Conservation (phyloP, 1,140 invertebrate genomes). For the Procambarus clarkii region DNA sequence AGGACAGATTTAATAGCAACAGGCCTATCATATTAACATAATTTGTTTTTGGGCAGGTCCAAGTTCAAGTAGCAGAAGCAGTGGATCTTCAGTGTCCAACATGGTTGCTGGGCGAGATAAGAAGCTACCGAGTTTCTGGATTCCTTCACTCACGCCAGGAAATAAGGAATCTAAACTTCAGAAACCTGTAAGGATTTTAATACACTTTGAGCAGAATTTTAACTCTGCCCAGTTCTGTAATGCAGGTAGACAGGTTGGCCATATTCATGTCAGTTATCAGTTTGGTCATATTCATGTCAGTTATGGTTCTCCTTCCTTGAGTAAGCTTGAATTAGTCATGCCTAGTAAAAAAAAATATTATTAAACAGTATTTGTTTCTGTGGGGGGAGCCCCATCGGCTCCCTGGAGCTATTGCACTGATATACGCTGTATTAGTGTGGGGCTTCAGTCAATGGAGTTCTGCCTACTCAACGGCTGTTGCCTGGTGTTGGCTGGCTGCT, state of each 20-base stretch:
- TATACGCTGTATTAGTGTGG: too few species aligned
- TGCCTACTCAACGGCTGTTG: too few species aligned
- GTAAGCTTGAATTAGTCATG: neutral
- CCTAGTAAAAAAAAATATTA: neutral
- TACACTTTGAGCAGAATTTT: neutral
- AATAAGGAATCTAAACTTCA: constrained; percentile 83
- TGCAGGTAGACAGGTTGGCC: neutral
- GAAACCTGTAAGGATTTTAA: constrained; percentile 81
- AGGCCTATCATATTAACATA: too few species aligned
- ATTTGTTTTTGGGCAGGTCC: neutral
- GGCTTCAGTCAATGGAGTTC: too few species aligned
- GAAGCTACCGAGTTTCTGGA: constrained; percentile 96
- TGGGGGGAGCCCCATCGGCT: too few species aligned
- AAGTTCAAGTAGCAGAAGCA: neutral
- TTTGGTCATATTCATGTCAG: too few species aligned
- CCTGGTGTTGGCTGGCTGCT: too few species aligned
- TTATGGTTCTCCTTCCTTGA: too few species aligned
- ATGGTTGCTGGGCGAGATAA: constrained; percentile 84
- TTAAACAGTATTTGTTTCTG: neutral
- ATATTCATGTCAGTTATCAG: too few species aligned
- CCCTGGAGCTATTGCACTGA: too few species aligned
- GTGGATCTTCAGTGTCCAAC: constrained; percentile 82
- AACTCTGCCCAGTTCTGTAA: neutral
- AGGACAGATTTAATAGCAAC: too few species aligned
- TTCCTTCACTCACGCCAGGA: constrained; percentile 94